Evolutionary conservation across 2,113 vertebrate species (phyloP).

Genomic region (Pelecanus crispus): DNA sequence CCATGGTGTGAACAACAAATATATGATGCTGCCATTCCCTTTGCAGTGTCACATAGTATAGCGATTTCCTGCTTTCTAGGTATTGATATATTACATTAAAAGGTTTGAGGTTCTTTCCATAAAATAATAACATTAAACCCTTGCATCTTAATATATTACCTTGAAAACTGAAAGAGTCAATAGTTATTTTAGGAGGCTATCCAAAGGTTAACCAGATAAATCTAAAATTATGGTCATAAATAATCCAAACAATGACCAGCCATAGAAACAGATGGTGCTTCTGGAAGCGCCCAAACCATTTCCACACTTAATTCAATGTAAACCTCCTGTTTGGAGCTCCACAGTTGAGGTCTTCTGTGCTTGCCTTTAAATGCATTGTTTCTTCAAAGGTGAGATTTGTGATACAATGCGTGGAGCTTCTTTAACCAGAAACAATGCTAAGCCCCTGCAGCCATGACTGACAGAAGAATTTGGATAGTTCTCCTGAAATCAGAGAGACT

Average conservation of each 20-base stretch:
- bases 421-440: slow-evolving; percentile 40
- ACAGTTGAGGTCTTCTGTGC: not conserved
- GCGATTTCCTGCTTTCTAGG: slow-evolving; percentile 9
- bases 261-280: slow-evolving; percentile 75
- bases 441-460: not conserved
- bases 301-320: slow-evolving; percentile 64
- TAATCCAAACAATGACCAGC: slow-evolving; percentile 69
- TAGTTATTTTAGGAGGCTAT: slow-evolving; percentile 69
- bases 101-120: slow-evolving; percentile 10
- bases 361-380: slow-evolving; percentile 39
- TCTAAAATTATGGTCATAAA: slow-evolving; percentile 72
- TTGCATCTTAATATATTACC: slow-evolving; percentile 53
- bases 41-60: not conserved
- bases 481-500: not conserved
- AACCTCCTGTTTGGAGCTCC: slow-evolving; percentile 60
- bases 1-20: not conserved
- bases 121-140: slow-evolving; percentile 39
- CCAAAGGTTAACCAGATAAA: slow-evolving; percentile 76
- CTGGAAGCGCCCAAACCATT: slow-evolving; percentile 65
- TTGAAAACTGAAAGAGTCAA: slow-evolving; percentile 64
- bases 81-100: slow-evolving; percentile 40
- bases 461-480: not conserved
- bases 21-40: not conserved
- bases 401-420: slow-evolving; percentile 4
- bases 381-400: slow-evolving; percentile 33